phyloP scores from a whole-genome alignment of 2,113 vertebrate genomes.

The Microtus montanus region DNA sequence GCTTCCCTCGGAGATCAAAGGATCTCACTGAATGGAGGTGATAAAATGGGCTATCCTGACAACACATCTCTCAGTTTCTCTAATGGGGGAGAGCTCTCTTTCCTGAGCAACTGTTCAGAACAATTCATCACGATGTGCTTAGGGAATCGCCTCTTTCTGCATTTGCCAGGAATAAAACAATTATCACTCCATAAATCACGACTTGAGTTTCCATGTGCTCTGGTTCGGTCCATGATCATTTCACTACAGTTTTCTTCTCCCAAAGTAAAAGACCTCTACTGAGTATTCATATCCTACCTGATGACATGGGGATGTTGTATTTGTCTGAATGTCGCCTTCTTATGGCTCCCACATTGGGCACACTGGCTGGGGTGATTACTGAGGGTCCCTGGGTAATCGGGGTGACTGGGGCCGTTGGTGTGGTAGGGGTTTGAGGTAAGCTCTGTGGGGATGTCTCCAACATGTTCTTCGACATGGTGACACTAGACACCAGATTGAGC shows the following conservation, averaged over 20 bases:
- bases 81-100: slow-evolving; percentile 64
- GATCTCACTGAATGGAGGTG: slow-evolving; percentile 67
- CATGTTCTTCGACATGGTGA: slow-evolving; percentile 99
- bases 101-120: slow-evolving; percentile 66
- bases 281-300: slow-evolving; percentile 90
- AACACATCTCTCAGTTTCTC: slow-evolving; percentile 64
- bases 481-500: slow-evolving; percentile 99
- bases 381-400: slow-evolving; percentile 99
- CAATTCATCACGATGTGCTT: slow-evolving; percentile 71
- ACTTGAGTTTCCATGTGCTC: slow-evolving; percentile 60
- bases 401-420: slow-evolving; percentile 97
- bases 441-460: slow-evolving; percentile 97
- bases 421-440: slow-evolving; percentile 99
- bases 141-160: slow-evolving; percentile 67
- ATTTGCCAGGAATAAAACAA: slow-evolving; percentile 78
- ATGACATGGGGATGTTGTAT: slow-evolving; percentile 98
- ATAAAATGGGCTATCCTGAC: slow-evolving; percentile 62
- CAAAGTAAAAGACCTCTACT: slow-evolving; percentile 74
- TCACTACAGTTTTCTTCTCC: slow-evolving; percentile 68
- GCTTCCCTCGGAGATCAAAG: slow-evolving; percentile 71
- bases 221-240: slow-evolving; percentile 67
- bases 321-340: slow-evolving; percentile 99
- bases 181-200: slow-evolving; percentile 76
- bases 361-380: slow-evolving; percentile 96
- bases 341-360: slow-evolving; percentile 99